phyloP scores from a whole-genome alignment of 2,888 invertebrate genomes.

The Euzophera pinguis region DNA sequence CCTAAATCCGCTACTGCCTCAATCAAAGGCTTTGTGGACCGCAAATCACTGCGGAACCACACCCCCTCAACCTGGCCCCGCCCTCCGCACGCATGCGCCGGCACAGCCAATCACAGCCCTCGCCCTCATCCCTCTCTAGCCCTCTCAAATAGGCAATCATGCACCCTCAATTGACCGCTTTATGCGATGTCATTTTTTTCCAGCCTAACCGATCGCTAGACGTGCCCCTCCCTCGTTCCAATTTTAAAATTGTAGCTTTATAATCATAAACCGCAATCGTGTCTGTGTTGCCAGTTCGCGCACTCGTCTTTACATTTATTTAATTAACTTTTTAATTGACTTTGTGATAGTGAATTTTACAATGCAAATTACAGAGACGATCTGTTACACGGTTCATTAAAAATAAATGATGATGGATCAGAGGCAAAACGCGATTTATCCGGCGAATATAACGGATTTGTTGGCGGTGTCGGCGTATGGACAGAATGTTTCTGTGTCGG shows the following conservation, averaged over 20 bases:
- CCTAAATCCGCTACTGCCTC: conserved; percentile 48
- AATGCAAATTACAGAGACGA: conserved; percentile 9
- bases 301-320: conserved; percentile 33
- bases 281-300: conserved; percentile 37
- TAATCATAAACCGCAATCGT: conserved; percentile 64
- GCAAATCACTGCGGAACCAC: conserved; percentile 75
- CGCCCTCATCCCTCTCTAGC: conserved; percentile 32
- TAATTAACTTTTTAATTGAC: conserved; percentile 23
- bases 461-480: conserved; percentile 57
- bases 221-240: conserved; percentile 56
- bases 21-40: conserved; percentile 72
- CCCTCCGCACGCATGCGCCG: conserved; percentile 59
- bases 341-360: conserved; percentile 15
- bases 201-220: conserved; percentile 60
- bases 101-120: conserved; percentile 46
- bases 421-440: conserved; percentile 49
- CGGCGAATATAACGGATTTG: conserved; percentile 58
- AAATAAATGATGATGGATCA: conserved; percentile 59
- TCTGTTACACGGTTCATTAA: conserved; percentile 14
- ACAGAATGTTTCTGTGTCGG: conserved; percentile 49
- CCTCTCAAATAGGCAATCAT: conserved; percentile 37
- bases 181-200: conserved; percentile 71
- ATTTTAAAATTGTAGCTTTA: conserved; percentile 58
- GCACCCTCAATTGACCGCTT: conserved; percentile 68
- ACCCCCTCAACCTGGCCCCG: conserved; percentile 66